Evolutionary conservation across 2,888 invertebrate genomes (phyloP), one percentile per base, ranked within the genome.

Genomic region (Athalia circularis): DNA sequence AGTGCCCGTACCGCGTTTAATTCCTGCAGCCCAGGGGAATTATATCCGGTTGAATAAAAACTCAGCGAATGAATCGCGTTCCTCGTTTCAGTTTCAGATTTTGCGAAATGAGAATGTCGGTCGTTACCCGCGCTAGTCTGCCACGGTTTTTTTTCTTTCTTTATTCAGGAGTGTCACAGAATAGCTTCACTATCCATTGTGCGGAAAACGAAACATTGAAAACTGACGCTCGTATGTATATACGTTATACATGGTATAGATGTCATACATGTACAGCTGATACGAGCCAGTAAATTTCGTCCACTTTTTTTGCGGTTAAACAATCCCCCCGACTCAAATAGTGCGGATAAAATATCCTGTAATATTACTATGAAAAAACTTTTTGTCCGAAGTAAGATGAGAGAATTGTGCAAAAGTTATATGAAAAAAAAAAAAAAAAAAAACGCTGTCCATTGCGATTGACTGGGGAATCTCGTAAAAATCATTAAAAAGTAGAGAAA

Each of bases 71-170:
- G 48, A 50, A 54, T 52, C 52, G 68, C 52, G 52, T 68, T 29
- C 29, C 29, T 11, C 68, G 15, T 13, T 43, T 50, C 50, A 52
- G 52, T 54, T 68, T 68, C 45, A 3, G 72, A 72, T 72, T 72
- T 59, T 45, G 59, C 57, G 43, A 72, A 72, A 72, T 72, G 72
- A 72, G 59, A 59, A 72, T 45, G 59, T 52, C 72, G 13, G 45
- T 72, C 47, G 57, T 59, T 5, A 13, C 57, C 47, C 29, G 29
- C 29, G 8, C 45, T 50, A 13, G n/a, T 52, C 13, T 9, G n/a
- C 11, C 8, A n/a, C 1, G 13, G 3, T 11, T 43, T 45, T 43
- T 6, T 8, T 29, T 9, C 8, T 7, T 29, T 13, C n/a, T 59
- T 57, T 59, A n/a, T 15, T 9, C 59, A 13, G 52, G 11, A 47